phyloP scores from a whole-genome alignment of 2,888 invertebrate species.

The Cosmia pyralina region DNA sequence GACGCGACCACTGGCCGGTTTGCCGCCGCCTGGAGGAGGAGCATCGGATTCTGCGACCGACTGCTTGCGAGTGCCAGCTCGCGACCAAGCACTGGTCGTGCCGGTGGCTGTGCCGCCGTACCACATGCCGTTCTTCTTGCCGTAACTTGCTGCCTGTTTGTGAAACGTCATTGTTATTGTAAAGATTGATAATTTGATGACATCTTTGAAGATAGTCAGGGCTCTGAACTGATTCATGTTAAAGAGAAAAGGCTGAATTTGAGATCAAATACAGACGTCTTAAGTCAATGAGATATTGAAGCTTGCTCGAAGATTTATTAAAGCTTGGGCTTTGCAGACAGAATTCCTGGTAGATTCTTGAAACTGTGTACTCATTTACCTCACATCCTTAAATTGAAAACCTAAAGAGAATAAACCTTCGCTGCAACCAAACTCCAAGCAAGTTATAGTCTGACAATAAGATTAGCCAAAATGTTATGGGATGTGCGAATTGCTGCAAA shows the following conservation, averaged over 20 bases:
- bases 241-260: neutral
- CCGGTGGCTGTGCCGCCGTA: slow-evolving; percentile 91
- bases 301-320: no score
- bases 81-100: slow-evolving; percentile 92
- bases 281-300: neutral
- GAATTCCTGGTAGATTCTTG: neutral
- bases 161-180: slow-evolving; percentile 2
- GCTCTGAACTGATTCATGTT: neutral
- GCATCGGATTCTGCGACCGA: slow-evolving; percentile 95
- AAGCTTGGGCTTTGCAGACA: neutral
- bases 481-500: slow-evolving; percentile 9
- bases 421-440: slow-evolving; percentile 4
- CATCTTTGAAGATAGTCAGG: neutral
- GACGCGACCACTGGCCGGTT: slow-evolving; percentile 95
- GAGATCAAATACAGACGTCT: neutral
- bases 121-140: slow-evolving; percentile 97
- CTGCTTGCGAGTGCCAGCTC: slow-evolving; percentile 94
- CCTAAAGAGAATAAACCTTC: neutral
- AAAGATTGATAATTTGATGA: neutral
- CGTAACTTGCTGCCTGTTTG: slow-evolving; percentile 95
- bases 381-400: slow-evolving; percentile 1
- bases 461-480: slow-evolving; percentile 6
- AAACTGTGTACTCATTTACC: neutral
- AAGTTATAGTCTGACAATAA: slow-evolving; percentile 11
- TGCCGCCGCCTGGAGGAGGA: slow-evolving; percentile 93